Percentiles rank a stretch among this genome's conserved stretches.
phyloP scores from a whole-genome alignment of 2,113 vertebrate species.

The Centropus unirufus region DNA sequence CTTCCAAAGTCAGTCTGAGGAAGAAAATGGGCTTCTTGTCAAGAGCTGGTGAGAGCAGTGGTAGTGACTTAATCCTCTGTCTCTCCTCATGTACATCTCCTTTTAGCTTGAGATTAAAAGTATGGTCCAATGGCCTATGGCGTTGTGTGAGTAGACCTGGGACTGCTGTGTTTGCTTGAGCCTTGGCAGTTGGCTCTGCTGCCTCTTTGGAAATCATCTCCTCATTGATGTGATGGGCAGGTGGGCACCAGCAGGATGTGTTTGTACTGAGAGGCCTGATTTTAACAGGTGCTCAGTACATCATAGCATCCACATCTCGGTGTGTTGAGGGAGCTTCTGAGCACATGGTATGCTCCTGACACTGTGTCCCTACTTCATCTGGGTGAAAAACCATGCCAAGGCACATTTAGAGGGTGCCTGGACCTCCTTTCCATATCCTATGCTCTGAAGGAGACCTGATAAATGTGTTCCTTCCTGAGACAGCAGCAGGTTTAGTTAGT shows the following conservation, averaged over 20 bases:
- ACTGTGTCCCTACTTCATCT: not conserved
- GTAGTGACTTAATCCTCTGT: not conserved
- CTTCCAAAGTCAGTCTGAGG: not conserved
- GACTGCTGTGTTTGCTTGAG: not conserved
- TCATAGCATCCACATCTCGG: not conserved
- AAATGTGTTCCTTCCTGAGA: not conserved
- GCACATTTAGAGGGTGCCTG: not conserved
- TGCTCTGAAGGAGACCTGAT: not conserved
- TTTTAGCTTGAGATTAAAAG: not conserved
- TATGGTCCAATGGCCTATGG: not conserved
- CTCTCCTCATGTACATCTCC: not conserved
- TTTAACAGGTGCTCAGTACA: not conserved
- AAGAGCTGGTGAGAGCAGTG: not conserved
- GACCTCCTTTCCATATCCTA: not conserved
- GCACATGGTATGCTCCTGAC: fast-evolving
- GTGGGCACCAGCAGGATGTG: not conserved
- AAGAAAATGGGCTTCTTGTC: not conserved
- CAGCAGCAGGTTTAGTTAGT: not conserved
- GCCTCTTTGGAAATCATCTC: not conserved
- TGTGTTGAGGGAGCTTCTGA: not conserved
- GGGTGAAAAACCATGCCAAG: not conserved
- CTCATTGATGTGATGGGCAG: not conserved
- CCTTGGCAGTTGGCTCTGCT: not conserved
- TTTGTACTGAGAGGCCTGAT: not conserved
- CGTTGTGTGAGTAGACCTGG: not conserved